Percentiles rank a stretch among this genome's conserved stretches.
These are phyloP conservation scores for Agrotis puta DNA, from an alignment of 2,888 invertebrate genomes.

Conservation along the genomic window DNA sequence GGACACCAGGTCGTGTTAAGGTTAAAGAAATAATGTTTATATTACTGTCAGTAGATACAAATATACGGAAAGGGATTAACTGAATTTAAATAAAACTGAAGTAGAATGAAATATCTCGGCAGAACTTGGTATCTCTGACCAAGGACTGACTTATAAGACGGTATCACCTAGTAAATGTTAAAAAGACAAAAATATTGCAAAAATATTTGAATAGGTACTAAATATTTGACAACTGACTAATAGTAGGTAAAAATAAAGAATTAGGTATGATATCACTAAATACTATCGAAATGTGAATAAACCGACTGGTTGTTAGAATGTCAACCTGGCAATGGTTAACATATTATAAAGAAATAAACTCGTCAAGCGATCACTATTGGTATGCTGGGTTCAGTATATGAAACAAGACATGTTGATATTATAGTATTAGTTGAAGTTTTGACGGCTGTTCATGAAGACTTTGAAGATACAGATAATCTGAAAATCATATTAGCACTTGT, in stretches of 20 bases:
- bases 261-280: conserved; percentile 43
- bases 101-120: not conserved
- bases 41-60: no score
- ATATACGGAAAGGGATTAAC: not conserved
- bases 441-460: not conserved
- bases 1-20: no score
- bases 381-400: conserved; percentile 46
- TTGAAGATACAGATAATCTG: not conserved
- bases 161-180: not conserved
- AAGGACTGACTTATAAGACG: not conserved
- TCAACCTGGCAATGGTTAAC: conserved; percentile 56
- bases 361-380: conserved; percentile 15
- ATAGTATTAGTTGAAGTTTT: not conserved
- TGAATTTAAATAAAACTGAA: no score
- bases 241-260: conserved; percentile 39
- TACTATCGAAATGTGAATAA: conserved; percentile 53
- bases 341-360: conserved; percentile 62
- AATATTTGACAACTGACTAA: conserved; percentile 23
- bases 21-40: no score
- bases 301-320: conserved; percentile 55
- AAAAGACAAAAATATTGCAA: conserved; percentile 13
- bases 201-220: no score
- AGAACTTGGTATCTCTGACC: not conserved
- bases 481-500: not conserved
- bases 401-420: not conserved